Percentiles rank a stretch among this genome's conserved stretches.
Conservation (phyloP, 2,888 invertebrate genomes). For the Phorcus lineatus region DNA sequence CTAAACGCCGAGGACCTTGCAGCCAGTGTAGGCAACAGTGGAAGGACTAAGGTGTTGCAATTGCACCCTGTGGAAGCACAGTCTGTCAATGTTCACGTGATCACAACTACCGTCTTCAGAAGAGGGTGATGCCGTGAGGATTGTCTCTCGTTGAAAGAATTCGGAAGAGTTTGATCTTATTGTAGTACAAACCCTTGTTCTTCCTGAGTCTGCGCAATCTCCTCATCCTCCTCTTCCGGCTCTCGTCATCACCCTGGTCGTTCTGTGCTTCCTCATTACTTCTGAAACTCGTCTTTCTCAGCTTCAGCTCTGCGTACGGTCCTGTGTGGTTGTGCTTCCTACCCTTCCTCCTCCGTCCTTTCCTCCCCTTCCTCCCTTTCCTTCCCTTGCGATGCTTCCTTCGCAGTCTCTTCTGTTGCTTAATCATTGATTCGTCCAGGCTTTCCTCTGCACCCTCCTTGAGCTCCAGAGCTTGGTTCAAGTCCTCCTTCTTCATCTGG, state of each 20-base stretch:
- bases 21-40: too few relatives aligned
- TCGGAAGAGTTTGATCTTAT: conserved; percentile 26
- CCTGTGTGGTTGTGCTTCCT: background rate
- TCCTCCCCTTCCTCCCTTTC: conserved; percentile 35
- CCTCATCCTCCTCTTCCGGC: background rate
- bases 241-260: conserved; percentile 14
- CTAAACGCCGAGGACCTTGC: too few relatives aligned
- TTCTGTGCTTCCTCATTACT: background rate
- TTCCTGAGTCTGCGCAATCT: background rate
- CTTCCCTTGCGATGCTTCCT: conserved; percentile 38
- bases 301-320: conserved; percentile 19
- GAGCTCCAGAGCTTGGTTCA: conserved; percentile 28
- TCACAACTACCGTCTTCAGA: background rate
- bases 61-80: too few relatives aligned
- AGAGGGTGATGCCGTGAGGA: background rate
- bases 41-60: too few relatives aligned
- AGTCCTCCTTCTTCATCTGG: background rate
- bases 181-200: conserved; percentile 19
- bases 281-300: conserved; percentile 24
- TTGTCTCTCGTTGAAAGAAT: conserved; percentile 8
- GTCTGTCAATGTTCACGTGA: too few relatives aligned
- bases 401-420: conserved; percentile 32
- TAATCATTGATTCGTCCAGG: conserved; percentile 22
- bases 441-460: conserved; percentile 17
- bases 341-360: background rate